Evolutionary conservation across 1,140 invertebrate genomes (phyloP).

Genomic region (Sycophila sp.): DNA sequence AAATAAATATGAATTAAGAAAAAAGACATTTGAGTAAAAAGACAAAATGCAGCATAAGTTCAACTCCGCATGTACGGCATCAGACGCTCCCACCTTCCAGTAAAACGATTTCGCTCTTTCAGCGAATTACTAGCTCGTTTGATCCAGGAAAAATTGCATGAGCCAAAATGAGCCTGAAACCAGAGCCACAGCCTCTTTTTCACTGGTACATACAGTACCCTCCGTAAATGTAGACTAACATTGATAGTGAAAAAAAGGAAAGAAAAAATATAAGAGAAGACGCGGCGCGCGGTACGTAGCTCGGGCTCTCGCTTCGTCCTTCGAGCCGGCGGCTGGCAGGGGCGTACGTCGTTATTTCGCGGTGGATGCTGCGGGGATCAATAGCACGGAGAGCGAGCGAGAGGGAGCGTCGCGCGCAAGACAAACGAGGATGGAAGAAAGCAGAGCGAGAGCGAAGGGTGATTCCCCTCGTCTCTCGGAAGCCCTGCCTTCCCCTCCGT

Average conservation of each 20-base stretch:
- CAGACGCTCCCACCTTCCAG: too few species aligned
- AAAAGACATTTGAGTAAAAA: too few species aligned
- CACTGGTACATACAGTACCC: background rate
- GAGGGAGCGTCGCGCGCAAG: conserved; percentile 42
- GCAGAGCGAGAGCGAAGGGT: conserved; percentile 47
- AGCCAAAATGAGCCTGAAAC: background rate
- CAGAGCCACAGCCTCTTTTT: background rate
- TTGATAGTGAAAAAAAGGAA: background rate
- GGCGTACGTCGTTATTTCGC: conserved; percentile 66
- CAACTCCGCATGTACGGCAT: too few species aligned
- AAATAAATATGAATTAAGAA: too few species aligned
- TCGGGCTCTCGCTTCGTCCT: conserved; percentile 32
- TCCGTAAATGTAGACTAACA: too few species aligned
- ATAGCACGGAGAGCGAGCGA: conserved; percentile 61
- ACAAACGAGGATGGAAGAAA: conserved; percentile 30
- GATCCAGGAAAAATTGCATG: background rate
- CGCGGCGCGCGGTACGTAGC: background rate
- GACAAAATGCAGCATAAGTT: too few species aligned
- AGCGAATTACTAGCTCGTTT: too few species aligned
- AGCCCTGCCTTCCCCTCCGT: conserved; percentile 38
- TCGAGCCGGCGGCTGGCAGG: conserved; percentile 40
- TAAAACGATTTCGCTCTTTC: too few species aligned
- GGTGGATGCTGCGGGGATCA: conserved; percentile 68
- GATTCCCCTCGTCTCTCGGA: conserved; percentile 46
- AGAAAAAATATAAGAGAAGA: background rate